Base-by-base conservation (phyloP, 2,888 invertebrate species). In the Antheraea yamamai region DNA sequence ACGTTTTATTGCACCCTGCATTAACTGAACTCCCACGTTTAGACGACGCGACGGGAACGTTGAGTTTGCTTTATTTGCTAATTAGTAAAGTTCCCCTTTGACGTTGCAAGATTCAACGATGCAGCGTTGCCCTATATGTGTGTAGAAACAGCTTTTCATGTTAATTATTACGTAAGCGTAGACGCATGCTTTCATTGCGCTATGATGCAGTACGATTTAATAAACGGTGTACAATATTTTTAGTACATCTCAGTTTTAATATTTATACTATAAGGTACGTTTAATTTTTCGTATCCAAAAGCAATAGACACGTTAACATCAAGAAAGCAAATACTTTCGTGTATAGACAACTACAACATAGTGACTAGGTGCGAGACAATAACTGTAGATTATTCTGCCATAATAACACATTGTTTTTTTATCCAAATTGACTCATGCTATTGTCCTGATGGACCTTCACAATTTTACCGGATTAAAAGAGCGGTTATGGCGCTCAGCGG, bases 41-140 rank as follows among this genome's bases (percentile, higher is more conserved):
- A 66, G 64, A 16, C 64, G 64, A 85, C 87, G 64, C 26, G 64
- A 85, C 87, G 81, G 81, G 83, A 87, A 87, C 86, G 88, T 84
- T 18, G 84, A 87, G 87, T 89, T 88, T 86, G 88, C 87, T 89
- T 91, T 92, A 92, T 92, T 92, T 90, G 89, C 90, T 92, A 92
- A 92, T 92, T 92, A 92, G 89, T 85, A 88, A 92, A 92, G 91
- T 92, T 92, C 87, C 84, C 83, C 89, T 89, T 90, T 91, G 90
- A 90, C 84, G 85, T 79, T 76, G 80, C 77, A 77, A 83, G 83
- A 82, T 82, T 79, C 78, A 77, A 79, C 77, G 80, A 79, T 78
- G 78, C 78, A 77, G 74, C 79, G 80, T 77, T 81, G 78, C 82
- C 82, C 82, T 81, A 82, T 66, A 26, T 35, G 68, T 68, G 14